These are phyloP conservation scores for Cydia fagiglandana DNA, from an alignment of 1,140 invertebrate species.

Conservation along the genomic window DNA sequence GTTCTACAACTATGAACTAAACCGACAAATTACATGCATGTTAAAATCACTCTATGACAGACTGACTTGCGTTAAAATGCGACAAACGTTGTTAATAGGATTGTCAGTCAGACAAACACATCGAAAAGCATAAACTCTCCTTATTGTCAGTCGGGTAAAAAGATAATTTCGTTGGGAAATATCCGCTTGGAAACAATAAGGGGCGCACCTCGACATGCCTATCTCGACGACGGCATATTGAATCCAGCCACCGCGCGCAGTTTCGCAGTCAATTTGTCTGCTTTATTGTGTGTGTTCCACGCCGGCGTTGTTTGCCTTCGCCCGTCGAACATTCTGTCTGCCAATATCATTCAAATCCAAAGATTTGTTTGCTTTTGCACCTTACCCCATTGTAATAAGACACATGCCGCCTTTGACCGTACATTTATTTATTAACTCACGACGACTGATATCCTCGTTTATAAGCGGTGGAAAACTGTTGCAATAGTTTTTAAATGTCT, in stretches of 20 bases:
- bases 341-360: constrained; percentile 24
- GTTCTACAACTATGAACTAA: too few species aligned
- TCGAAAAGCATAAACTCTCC: background rate
- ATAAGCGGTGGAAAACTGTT: constrained; percentile 5
- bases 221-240: constrained; percentile 49
- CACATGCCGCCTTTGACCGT: background rate
- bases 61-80: too few species aligned
- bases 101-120: too few species aligned
- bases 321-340: constrained; percentile 34
- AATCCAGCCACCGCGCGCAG: constrained; percentile 51
- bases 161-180: constrained; percentile 40
- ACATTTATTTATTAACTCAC: constrained; percentile 5
- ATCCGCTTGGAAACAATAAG: constrained; percentile 63
- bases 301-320: constrained; percentile 45
- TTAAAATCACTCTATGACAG: too few species aligned
- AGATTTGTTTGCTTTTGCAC: background rate
- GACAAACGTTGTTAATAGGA: too few species aligned
- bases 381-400: background rate
- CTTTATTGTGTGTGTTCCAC: constrained; percentile 65
- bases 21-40: too few species aligned
- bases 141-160: constrained; percentile 25
- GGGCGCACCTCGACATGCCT: constrained; percentile 53
- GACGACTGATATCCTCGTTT: constrained; percentile 6
- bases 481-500: constrained; percentile 6
- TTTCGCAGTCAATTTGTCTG: constrained; percentile 71